Conservation (phyloP, 2,113 vertebrate species). For the Bambusicola thoracicus region DNA sequence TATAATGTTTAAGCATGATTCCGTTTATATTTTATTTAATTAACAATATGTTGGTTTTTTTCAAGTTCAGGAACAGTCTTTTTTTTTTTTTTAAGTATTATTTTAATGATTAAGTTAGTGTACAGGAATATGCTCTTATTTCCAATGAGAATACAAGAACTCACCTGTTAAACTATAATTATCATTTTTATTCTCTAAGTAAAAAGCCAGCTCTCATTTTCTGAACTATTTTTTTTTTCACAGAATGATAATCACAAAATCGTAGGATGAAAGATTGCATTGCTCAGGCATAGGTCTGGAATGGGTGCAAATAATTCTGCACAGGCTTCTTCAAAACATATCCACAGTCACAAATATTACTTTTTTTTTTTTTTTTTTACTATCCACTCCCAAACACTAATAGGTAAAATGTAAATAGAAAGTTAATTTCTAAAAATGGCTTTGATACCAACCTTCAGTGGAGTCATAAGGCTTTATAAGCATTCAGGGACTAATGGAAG, state of each 20-base stretch:
- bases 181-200: conserved; percentile 27
- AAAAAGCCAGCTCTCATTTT: conserved; percentile 20
- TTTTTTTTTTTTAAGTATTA: conserved; percentile 9
- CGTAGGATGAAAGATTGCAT: background rate
- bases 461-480: background rate
- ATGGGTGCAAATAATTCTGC: background rate
- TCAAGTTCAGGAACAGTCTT: background rate
- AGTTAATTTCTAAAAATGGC: background rate
- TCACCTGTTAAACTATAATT: background rate
- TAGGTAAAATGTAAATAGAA: background rate
- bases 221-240: background rate
- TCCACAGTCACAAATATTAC: background rate
- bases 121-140: background rate
- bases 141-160: background rate
- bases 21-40: background rate
- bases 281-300: background rate
- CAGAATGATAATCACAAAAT: background rate
- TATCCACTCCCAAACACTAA: background rate
- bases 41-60: background rate
- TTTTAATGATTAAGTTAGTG: background rate
- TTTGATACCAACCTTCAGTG: background rate
- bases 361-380: background rate
- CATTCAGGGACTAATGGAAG: background rate
- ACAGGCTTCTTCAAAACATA: background rate
- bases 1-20: background rate